A percentile compares a stretch with the other conserved stretches of the same genome.
phyloP scores from a whole-genome alignment of 2,888 invertebrate species.

The Polymixis flavicincta region DNA sequence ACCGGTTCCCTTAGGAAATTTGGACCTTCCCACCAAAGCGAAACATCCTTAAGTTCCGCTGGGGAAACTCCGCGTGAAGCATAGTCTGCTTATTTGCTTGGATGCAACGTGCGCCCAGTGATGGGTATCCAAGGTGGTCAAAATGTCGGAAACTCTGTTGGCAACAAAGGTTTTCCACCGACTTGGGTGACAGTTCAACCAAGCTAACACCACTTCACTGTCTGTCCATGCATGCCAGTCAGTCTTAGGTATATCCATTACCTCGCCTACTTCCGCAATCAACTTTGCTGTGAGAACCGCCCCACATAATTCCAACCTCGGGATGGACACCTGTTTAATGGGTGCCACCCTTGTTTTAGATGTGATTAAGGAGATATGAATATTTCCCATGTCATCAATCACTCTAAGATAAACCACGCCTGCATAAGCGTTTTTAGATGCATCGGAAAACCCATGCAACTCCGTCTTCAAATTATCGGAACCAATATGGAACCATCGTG shows the following conservation, averaged over 20 bases:
- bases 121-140: not conserved
- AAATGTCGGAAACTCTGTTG: not conserved
- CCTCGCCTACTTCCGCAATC: not conserved
- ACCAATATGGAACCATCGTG: no score
- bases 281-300: not conserved
- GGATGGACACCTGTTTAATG: not conserved
- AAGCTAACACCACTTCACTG: not conserved
- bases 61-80: no score
- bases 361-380: not conserved
- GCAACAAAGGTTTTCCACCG: constrained; percentile 13
- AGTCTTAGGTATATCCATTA: not conserved
- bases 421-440: no score
- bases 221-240: not conserved
- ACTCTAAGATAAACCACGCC: no score
- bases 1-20: not conserved
- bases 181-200: not conserved
- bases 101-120: no score
- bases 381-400: not conserved
- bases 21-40: constrained; percentile 1
- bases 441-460: no score
- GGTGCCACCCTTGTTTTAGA: not conserved
- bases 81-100: no score
- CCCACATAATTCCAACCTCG: not conserved
- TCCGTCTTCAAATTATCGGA: no score
- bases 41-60: no score